Percentiles rank a stretch among this genome's conserved stretches.
Conservation (phyloP, 2,113 vertebrate genomes). For the Carollia perspicillata region DNA sequence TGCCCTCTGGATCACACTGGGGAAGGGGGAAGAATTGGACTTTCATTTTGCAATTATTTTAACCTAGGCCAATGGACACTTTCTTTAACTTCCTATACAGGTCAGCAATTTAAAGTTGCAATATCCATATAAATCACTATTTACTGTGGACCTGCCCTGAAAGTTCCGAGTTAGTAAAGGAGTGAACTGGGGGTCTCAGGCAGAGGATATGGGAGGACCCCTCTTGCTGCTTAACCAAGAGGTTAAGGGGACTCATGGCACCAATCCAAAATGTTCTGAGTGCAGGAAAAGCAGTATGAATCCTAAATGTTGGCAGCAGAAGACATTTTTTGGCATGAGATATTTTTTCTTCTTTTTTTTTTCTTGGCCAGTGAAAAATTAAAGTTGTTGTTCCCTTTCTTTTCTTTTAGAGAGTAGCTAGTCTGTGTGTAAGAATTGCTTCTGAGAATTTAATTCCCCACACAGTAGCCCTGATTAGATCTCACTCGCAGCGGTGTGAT, state of each 20-base stretch:
- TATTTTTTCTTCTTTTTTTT: not conserved
- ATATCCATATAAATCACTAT: not conserved
- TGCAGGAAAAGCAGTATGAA: not conserved
- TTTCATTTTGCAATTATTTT: slow-evolving; percentile 4
- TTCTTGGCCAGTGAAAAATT: not conserved
- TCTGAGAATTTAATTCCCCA: not conserved
- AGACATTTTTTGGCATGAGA: not conserved
- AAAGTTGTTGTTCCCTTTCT: not conserved
- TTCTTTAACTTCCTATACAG: not conserved
- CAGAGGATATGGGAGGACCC: not conserved
- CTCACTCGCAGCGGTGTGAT: not conserved
- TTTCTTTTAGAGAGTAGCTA: not conserved
- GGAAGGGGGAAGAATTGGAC: not conserved
- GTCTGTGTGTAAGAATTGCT: not conserved
- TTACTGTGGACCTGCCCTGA: not conserved
- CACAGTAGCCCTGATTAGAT: not conserved
- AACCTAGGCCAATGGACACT: not conserved
- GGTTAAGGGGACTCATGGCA: not conserved
- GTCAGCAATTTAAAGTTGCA: not conserved
- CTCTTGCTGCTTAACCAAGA: not conserved
- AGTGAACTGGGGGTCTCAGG: not conserved
- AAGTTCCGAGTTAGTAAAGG: not conserved
- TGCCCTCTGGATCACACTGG: not conserved
- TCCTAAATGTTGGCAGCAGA: not conserved
- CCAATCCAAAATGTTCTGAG: not conserved